A percentile compares a stretch with the other conserved stretches of the same genome.
phyloP scores from a whole-genome alignment of 2,113 vertebrate species.

The Galemys pyrenaicus region DNA sequence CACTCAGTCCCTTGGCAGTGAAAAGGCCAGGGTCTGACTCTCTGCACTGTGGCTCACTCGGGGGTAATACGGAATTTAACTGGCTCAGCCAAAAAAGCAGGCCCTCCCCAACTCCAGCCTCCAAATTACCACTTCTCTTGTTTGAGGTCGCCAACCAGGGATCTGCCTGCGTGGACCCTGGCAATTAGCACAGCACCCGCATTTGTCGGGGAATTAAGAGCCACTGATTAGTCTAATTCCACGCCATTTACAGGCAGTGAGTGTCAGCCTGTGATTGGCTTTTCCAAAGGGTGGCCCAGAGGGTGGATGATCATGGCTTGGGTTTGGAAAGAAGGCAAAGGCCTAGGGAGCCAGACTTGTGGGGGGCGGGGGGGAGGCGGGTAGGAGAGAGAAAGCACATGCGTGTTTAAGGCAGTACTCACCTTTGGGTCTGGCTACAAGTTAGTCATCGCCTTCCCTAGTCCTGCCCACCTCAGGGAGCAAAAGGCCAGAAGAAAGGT shows the following conservation, averaged over 20 bases:
- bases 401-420: neutral
- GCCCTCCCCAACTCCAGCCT: constrained; percentile 8
- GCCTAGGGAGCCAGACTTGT: neutral
- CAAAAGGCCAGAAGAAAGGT: neutral
- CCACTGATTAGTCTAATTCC: constrained; percentile 74
- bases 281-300: constrained; percentile 74
- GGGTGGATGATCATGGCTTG: constrained; percentile 53
- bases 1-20: constrained; percentile 34
- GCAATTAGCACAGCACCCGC: constrained; percentile 70
- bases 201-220: constrained; percentile 79
- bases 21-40: constrained; percentile 59
- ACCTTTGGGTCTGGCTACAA: neutral
- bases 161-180: constrained; percentile 43
- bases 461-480: neutral
- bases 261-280: constrained; percentile 57
- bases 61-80: constrained; percentile 57
- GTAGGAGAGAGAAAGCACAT: neutral
- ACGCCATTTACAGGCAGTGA: constrained; percentile 75
- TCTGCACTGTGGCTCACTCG: constrained; percentile 18
- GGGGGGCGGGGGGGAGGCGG: no score
- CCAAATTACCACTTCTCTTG: constrained; percentile 68
- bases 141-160: constrained; percentile 44
- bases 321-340: constrained; percentile 58
- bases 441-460: neutral
- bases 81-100: constrained; percentile 50